These are phyloP conservation scores for Tetramorium simillimum DNA, from an alignment of 1,140 invertebrate species.

Conservation along the genomic window DNA sequence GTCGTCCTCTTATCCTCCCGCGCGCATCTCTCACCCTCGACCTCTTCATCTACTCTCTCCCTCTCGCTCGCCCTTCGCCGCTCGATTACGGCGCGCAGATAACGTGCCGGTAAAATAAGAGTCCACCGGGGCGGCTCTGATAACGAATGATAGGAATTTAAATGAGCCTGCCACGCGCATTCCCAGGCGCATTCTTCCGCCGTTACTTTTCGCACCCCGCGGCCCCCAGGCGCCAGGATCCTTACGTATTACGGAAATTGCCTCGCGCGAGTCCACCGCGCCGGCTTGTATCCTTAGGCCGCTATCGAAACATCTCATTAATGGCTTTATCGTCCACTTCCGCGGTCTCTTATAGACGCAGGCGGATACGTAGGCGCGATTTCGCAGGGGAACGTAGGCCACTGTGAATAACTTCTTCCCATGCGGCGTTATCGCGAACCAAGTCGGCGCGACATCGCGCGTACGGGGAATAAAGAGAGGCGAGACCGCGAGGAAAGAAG, in stretches of 20 bases:
- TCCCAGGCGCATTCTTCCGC: constrained; percentile 10
- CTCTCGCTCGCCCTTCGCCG: not conserved
- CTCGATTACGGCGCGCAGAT: constrained; percentile 47
- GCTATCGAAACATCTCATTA: constrained; percentile 67
- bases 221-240: constrained; percentile 15
- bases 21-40: not conserved
- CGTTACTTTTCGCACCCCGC: not conserved
- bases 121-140: constrained; percentile 7
- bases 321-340: constrained; percentile 50
- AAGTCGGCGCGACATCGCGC: not conserved
- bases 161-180: constrained; percentile 38
- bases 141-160: constrained; percentile 63
- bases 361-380: not conserved
- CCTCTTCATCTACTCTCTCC: not conserved
- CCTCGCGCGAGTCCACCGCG: constrained; percentile 29
- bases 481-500: not conserved
- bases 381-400: not conserved
- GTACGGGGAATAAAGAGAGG: not conserved
- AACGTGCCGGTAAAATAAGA: constrained; percentile 19
- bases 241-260: constrained; percentile 16
- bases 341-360: not conserved
- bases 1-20: constrained; percentile 28
- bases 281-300: constrained; percentile 28
- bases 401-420: constrained; percentile 7
- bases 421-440: not conserved